Percentiles rank a stretch among this genome's conserved stretches.
Conservation (phyloP, 2,888 invertebrate species). For the Hirtodrosophila histrioides region DNA sequence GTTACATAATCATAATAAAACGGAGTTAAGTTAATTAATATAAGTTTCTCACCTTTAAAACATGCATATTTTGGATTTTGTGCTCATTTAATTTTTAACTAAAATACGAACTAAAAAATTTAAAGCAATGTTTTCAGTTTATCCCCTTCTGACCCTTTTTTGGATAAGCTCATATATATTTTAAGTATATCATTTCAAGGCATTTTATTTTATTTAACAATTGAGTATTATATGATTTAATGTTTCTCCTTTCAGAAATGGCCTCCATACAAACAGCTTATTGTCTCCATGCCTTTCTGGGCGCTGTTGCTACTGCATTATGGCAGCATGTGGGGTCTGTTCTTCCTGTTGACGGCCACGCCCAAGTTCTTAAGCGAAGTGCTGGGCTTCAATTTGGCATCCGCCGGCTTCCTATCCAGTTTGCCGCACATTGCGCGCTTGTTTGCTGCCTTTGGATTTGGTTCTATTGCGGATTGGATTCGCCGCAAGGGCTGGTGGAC, state of each 20-base stretch:
- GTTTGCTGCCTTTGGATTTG: slow-evolving; percentile 89
- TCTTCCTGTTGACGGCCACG: slow-evolving; percentile 90
- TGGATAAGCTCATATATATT: no score
- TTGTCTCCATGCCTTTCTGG: slow-evolving; percentile 89
- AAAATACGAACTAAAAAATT: no score
- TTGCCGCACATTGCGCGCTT: slow-evolving; percentile 90
- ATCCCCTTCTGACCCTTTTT: no score
- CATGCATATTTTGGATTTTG: no score
- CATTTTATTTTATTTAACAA: no score
- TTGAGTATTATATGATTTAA: no score
- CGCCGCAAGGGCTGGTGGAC: slow-evolving; percentile 84
- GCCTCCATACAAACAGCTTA: slow-evolving; percentile 87
- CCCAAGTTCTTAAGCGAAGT: slow-evolving; percentile 90
- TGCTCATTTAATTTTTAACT: no score
- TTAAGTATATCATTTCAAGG: no score
- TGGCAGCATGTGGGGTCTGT: slow-evolving; percentile 91
- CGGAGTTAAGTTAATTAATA: no score
- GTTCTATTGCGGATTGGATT: slow-evolving; percentile 88
- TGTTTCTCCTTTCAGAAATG: slow-evolving; percentile 85
- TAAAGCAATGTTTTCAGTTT: no score
- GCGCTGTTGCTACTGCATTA: slow-evolving; percentile 88
- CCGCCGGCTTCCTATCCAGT: slow-evolving; percentile 89
- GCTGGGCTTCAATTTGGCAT: slow-evolving; percentile 89
- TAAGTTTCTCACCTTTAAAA: no score
- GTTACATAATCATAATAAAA: no score